phyloP scores from a whole-genome alignment of 2,888 invertebrate species.

The Apotomis capreana region DNA sequence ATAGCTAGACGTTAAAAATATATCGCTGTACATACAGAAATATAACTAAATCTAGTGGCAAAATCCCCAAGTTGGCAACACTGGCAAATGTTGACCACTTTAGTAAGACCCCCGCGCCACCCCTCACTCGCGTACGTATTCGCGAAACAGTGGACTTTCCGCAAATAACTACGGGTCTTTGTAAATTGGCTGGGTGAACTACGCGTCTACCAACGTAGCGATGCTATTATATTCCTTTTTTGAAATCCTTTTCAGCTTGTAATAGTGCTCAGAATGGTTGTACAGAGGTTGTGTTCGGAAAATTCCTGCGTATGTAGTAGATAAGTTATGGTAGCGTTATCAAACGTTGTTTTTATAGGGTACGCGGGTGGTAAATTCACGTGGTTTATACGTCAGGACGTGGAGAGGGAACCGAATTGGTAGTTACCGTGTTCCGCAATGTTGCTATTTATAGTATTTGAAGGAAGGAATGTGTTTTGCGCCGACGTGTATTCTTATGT shows the following conservation, averaged over 20 bases:
- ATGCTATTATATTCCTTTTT: not conserved
- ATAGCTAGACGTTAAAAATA: no score
- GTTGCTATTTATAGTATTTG: constrained; percentile 7
- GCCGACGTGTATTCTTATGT: not conserved
- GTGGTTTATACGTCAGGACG: constrained; percentile 23
- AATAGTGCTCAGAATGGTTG: not conserved
- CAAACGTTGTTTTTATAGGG: constrained; percentile 40
- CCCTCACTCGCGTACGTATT: constrained; percentile 14
- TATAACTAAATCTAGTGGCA: no score
- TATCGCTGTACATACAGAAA: no score
- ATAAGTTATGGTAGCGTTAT: constrained; percentile 31
- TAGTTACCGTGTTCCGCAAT: constrained; percentile 1
- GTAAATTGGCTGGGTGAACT: not conserved
- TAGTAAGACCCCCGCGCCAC: constrained; percentile 5
- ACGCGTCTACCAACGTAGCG: constrained; percentile 12
- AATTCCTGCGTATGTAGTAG: not conserved
- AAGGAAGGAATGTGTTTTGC: not conserved
- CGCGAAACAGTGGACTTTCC: constrained; percentile 13
- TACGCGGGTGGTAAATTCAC: constrained; percentile 33
- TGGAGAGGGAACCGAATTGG: constrained; percentile 9
- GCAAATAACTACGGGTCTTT: constrained; percentile 31
- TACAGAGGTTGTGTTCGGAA: not conserved
- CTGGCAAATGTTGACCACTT: not conserved
- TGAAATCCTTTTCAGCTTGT: not conserved
- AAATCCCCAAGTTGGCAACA: no score